These are phyloP conservation scores for Sminthurides aquaticus DNA, from an alignment of 2,888 invertebrate genomes.

Conservation along the genomic window DNA sequence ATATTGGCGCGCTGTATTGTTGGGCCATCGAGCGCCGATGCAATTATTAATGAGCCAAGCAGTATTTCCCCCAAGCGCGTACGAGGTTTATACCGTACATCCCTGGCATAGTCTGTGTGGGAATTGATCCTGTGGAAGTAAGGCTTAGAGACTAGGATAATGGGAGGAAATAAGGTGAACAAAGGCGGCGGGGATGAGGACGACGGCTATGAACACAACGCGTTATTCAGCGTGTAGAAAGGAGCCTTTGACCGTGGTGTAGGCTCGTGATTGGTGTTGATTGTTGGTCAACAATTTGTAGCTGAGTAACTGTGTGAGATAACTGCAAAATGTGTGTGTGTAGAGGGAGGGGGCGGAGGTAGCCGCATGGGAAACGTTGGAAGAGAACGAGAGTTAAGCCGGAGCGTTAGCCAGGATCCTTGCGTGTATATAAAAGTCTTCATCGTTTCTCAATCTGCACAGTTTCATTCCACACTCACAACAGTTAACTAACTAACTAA, in stretches of 20 bases:
- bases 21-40: no score
- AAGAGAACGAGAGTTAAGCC: background rate
- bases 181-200: background rate
- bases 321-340: background rate
- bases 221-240: background rate
- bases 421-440: slow-evolving; percentile 13
- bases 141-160: background rate
- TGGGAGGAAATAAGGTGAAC: background rate
- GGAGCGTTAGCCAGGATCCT: no score
- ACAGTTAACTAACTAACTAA: background rate
- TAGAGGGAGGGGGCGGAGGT: background rate
- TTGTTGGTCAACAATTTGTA: slow-evolving; percentile 16
- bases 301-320: background rate
- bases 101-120: background rate
- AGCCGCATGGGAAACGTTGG: no score
- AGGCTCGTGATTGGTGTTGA: slow-evolving; percentile 22
- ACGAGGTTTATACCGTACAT: no score
- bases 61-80: no score
- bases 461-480: background rate
- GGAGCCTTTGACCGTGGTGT: slow-evolving; percentile 18
- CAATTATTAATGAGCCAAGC: background rate
- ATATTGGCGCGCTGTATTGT: no score
- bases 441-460: slow-evolving; percentile 7
- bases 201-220: background rate
- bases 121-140: background rate